A percentile compares a stretch with the other conserved stretches of the same genome.
Conservation (phyloP, 2,888 invertebrate species). For the Sarcophaga subvicina region DNA sequence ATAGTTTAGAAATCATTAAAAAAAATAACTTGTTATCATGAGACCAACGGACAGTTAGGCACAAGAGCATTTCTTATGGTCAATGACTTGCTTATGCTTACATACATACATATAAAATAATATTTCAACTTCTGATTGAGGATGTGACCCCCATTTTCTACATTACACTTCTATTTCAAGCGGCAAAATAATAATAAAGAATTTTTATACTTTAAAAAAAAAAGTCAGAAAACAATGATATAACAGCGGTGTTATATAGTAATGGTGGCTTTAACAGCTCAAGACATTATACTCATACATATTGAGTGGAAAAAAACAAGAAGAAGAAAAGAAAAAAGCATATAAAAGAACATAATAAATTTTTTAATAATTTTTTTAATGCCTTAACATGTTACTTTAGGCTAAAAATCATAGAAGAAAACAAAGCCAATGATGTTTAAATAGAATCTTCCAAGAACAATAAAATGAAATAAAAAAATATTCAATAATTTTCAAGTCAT, state of each 20-base stretch:
- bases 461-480: neutral
- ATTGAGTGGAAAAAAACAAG: neutral
- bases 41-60: neutral
- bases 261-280: neutral
- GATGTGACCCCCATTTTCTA: constrained; percentile 44
- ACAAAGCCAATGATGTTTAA: neutral
- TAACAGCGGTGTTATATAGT: neutral
- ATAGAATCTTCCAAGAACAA: neutral
- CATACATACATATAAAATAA: constrained; percentile 8
- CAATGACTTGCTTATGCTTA: constrained; percentile 13
- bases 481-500: neutral
- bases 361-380: constrained; percentile 13
- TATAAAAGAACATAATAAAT: neutral
- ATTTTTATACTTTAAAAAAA: neutral
- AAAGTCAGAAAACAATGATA: neutral
- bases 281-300: neutral
- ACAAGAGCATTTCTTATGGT: neutral
- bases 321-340: neutral
- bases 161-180: constrained; percentile 15
- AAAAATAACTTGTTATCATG: neutral
- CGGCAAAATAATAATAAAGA: neutral
- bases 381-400: constrained; percentile 37
- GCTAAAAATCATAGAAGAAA: constrained; percentile 19
- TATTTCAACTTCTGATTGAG: constrained; percentile 37
- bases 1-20: neutral